Base-by-base conservation (phyloP, 2,797 vertebrate species). In the Moxostoma hubbsi region DNA sequence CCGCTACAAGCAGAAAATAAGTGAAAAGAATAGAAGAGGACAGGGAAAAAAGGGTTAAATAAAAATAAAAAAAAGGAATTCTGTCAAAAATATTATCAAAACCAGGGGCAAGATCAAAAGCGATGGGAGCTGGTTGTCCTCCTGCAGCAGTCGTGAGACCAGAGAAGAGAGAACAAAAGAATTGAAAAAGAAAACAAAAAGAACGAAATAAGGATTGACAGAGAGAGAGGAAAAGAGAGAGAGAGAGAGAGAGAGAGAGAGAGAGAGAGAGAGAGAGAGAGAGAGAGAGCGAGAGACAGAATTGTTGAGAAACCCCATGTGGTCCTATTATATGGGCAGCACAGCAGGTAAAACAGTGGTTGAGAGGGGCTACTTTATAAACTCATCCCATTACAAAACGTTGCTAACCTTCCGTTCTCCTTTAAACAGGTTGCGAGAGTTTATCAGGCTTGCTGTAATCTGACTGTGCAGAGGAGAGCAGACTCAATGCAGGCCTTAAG, bases 241-340 rank as follows among this genome's bases (percentile, higher is more conserved):
- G 24, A 24, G 24, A 24, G 24, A 24, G 24, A 24, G 24, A 24
- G 47, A 85, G 58, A 70, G 10, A 70, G 75, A 70, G 10, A 70
- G 75, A 72, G n/a, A n/a, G n/a, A n/a, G n/a, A n/a, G n/a, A n/a
- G n/a, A n/a, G n/a, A n/a, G n/a, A n/a, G n/a, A n/a, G n/a, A 24
- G 18, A 24, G 18, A 24, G 18, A 24, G 18, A 24, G 46, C 83
- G 58, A 70, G 10, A 70, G 75, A 91, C 89, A 94, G 92, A 72
- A 12, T 24, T 61, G 57, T 18, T 88, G 92, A 83, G 90, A 87
- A 94, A 92, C 95, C 95, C 94, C 95, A 87, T 75, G 95, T 96
- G 95, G 93, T 94, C 94, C 96, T 96, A 95, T 96, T 97, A 96
- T 90, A 92, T 92, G 94, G 94, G 93, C 92, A 88, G 90, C 94